Conservation (phyloP, 2,888 invertebrate genomes). For the Pemphredon lugubris region DNA sequence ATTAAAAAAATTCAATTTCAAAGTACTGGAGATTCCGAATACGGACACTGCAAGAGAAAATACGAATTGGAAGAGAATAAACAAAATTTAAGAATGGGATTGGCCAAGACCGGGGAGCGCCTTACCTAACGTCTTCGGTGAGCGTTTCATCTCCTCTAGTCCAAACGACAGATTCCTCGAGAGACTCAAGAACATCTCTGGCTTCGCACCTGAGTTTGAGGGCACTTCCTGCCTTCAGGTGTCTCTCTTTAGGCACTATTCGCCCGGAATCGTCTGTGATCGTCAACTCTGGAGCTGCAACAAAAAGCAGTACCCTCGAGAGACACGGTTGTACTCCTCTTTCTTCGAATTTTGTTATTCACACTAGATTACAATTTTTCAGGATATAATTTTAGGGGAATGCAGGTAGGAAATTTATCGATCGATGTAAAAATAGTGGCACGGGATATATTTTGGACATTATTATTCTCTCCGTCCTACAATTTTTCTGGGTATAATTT, state of each 20-base stretch:
- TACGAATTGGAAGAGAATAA: no score
- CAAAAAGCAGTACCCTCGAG: background rate
- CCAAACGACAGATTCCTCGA: constrained; percentile 82
- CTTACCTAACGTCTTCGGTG: constrained; percentile 83
- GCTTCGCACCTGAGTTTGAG: constrained; percentile 83
- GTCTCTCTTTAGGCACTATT: constrained; percentile 83
- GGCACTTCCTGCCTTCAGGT: constrained; percentile 84
- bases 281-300: constrained; percentile 84
- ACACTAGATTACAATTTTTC: background rate
- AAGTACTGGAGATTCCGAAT: no score
- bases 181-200: constrained; percentile 77
- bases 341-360: background rate
- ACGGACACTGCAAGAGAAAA: no score
- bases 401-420: no score
- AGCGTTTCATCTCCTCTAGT: constrained; percentile 82
- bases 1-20: no score
- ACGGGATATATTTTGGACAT: no score
- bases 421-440: no score
- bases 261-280: constrained; percentile 84
- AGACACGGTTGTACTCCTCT: background rate
- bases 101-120: background rate
- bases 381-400: no score
- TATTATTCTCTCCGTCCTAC: no score
- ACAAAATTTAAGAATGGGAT: no score
- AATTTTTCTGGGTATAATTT: no score